Evolutionary conservation across 2,888 invertebrate genomes (phyloP), one percentile per base, ranked within the genome.

Genomic region (Drosophila anceps): DNA sequence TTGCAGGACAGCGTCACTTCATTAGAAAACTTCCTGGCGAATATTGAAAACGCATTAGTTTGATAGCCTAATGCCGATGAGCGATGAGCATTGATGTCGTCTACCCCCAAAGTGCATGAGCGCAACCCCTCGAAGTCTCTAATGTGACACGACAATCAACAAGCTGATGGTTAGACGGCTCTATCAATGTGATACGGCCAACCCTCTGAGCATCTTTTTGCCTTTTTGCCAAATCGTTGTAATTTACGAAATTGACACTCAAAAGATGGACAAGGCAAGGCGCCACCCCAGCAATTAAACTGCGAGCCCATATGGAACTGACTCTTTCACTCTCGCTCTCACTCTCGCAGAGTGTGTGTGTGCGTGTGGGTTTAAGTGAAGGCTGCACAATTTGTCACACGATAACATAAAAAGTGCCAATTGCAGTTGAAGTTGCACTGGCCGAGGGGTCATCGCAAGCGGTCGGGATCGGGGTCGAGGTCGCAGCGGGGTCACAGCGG

Each of bases 171-270:
- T 20, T 20, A 35, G 65, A 54, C 50, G 62, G 62, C 53, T 61
- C 50, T 51, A 24, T 51, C 51, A 33, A 18, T 55, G 50, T 6
- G 46, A 50, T 59, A 27, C 41, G 6, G 43, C 39, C 39, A 29
- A 37, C 59, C 18, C 55, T 37, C 20, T 7, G 44, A 13, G 18
- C 51, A n/a, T 48, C 27, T 27, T 46, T 39, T 48, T 69, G 74
- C 61, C 69, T 68, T 74, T 73, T 76, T 76, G 86, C 62, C 80
- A 86, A 86, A 85, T 86, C 82, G 86, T 79, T 86, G 86, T 86
- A 87, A 87, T 87, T 86, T 88, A 88, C 88, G 88, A 87, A 87
- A 87, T 87, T 87, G 86, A 88, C 86, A 88, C 86, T 88, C 80
- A 70, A 88, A 85, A 82, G 88, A 87, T 76, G 81, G 41, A 35